These are phyloP conservation scores for Trichacis sp. DNA, from an alignment of 2,888 invertebrate genomes.

Conservation along the genomic window DNA sequence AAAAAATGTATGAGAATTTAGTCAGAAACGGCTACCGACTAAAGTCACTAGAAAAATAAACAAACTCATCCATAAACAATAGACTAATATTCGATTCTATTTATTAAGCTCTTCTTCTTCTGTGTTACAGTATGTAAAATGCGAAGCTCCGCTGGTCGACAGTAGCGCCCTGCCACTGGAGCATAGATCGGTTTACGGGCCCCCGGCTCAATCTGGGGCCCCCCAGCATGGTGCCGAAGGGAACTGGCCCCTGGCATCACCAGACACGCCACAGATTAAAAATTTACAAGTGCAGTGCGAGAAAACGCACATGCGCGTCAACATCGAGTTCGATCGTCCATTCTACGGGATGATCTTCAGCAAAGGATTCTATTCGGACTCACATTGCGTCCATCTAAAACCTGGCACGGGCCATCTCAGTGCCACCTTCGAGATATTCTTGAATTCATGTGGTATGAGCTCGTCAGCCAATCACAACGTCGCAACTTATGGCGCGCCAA, in stretches of 20 bases:
- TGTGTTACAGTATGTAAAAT: slow-evolving; percentile 76
- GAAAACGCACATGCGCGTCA: slow-evolving; percentile 95
- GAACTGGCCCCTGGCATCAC: slow-evolving; percentile 88
- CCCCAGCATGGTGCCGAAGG: slow-evolving; percentile 76
- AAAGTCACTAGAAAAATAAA: neutral
- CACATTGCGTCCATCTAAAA: slow-evolving; percentile 91
- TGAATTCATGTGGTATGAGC: slow-evolving; percentile 94
- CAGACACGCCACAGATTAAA: slow-evolving; percentile 94
- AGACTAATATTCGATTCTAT: too few species aligned
- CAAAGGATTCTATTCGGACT: slow-evolving; percentile 92
- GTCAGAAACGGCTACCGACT: too few species aligned
- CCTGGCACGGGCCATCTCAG: slow-evolving; percentile 91
- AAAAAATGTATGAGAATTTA: too few species aligned
- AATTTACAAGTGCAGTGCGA: slow-evolving; percentile 95
- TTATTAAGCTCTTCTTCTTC: neutral
- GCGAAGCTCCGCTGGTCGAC: slow-evolving; percentile 83
- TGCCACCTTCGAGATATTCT: slow-evolving; percentile 93
- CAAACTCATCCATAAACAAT: too few species aligned
- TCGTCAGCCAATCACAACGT: slow-evolving; percentile 92
- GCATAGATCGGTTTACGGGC: slow-evolving; percentile 82
- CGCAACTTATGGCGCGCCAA: slow-evolving; percentile 86
- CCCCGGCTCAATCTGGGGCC: slow-evolving; percentile 70
- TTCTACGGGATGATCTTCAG: slow-evolving; percentile 97
- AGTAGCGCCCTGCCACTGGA: slow-evolving; percentile 85
- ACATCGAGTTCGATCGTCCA: slow-evolving; percentile 93